These are phyloP conservation scores for Pachycephus smyrnensis DNA, from an alignment of 2,888 invertebrate species.

Conservation along the genomic window DNA sequence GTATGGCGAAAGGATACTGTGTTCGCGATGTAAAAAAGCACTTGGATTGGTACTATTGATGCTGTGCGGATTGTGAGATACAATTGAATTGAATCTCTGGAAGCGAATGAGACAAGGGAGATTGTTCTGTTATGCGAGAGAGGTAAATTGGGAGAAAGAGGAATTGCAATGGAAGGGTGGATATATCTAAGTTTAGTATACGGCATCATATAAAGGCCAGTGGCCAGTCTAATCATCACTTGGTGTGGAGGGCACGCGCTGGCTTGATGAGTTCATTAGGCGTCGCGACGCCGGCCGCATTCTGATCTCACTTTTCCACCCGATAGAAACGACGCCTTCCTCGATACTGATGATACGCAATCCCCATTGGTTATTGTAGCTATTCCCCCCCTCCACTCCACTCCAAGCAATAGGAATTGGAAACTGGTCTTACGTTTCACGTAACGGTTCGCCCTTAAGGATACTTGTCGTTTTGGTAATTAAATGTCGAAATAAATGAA, in stretches of 20 bases:
- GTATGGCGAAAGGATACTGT: too few species aligned
- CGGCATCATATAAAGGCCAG: background rate
- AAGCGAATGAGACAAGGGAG: background rate
- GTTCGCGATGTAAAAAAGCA: too few species aligned
- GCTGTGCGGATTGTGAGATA: constrained; percentile 24
- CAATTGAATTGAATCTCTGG: constrained; percentile 49
- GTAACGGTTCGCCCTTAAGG: too few species aligned
- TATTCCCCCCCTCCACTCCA: too few species aligned
- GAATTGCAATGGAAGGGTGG: too few species aligned
- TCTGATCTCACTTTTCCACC: constrained; percentile 52
- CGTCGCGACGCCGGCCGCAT: constrained; percentile 59
- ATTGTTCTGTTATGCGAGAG: constrained; percentile 5
- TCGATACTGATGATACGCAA: too few species aligned
- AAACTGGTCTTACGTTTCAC: too few species aligned
- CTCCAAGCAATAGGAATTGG: too few species aligned
- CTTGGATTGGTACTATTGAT: too few species aligned
- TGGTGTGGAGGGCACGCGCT: constrained; percentile 54
- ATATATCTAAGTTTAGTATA: background rate
- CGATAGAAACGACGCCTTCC: constrained; percentile 24
- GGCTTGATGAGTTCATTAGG: constrained; percentile 63
- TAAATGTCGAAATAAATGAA: background rate
- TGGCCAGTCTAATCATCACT: constrained; percentile 24
- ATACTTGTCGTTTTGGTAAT: background rate
- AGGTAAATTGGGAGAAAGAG: background rate
- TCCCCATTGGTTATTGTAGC: background rate